Evolutionary conservation across 2,113 vertebrate species (phyloP).

Genomic region (Pedionomus torquatus): DNA sequence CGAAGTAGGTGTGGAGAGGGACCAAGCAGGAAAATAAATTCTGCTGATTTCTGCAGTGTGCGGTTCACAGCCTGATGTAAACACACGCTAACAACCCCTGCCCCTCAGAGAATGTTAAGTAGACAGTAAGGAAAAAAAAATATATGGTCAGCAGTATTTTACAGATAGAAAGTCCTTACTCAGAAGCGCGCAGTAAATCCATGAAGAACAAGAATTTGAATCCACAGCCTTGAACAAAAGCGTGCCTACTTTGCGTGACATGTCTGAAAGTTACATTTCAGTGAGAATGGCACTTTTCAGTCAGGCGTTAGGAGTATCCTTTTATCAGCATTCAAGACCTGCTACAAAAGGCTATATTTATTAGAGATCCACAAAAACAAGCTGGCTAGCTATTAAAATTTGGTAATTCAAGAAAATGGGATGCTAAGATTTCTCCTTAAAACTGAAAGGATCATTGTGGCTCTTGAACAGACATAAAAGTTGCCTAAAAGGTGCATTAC

Average conservation of each 20-base stretch:
- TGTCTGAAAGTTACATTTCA: background rate
- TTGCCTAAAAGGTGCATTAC: background rate
- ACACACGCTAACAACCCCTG: background rate
- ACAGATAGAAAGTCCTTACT: conserved; percentile 7
- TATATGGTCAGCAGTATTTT: background rate
- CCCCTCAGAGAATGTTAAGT: background rate
- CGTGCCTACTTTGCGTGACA: accelerated
- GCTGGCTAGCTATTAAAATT: background rate
- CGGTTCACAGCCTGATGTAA: background rate
- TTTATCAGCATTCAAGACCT: background rate
- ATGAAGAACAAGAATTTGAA: background rate
- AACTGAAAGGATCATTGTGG: background rate
- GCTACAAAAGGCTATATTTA: background rate
- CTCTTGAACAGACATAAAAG: background rate
- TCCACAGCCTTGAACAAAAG: background rate
- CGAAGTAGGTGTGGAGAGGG: background rate
- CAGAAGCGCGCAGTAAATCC: background rate
- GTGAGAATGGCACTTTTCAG: background rate
- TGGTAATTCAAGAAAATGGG: background rate
- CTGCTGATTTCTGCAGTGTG: background rate
- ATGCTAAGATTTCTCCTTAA: background rate
- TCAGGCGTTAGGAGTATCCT: background rate
- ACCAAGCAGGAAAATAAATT: background rate
- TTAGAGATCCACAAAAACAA: background rate
- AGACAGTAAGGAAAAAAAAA: background rate